Evolutionary conservation across 2,113 vertebrate genomes (phyloP).

Genomic region (Platichthys stellatus): DNA sequence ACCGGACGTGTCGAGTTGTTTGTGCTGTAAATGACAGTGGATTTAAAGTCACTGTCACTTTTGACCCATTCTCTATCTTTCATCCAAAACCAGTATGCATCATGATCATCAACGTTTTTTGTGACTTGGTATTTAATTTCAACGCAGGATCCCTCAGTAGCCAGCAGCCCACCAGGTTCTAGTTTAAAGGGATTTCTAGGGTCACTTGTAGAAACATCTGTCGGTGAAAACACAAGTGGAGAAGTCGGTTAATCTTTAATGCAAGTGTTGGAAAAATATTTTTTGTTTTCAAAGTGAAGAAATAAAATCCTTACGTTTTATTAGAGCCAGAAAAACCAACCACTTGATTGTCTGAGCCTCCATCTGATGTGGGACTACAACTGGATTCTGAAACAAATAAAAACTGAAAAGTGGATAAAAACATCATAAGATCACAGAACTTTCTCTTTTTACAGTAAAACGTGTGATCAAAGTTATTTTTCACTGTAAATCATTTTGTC

Average conservation of each 20-base stretch:
- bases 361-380: constrained; percentile 27
- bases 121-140: constrained; percentile 41
- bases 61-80: constrained; percentile 35
- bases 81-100: constrained; percentile 64
- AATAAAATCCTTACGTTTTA: constrained; percentile 35
- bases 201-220: constrained; percentile 1
- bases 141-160: constrained; percentile 66
- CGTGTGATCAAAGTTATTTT: background rate
- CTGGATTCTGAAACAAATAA: constrained; percentile 15
- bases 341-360: background rate
- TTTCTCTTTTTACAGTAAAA: background rate
- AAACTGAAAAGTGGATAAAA: background rate
- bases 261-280: background rate
- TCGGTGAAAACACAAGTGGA: background rate
- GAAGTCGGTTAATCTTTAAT: background rate
- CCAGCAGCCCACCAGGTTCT: rapidly evolving
- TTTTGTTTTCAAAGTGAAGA: background rate
- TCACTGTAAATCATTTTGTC: background rate
- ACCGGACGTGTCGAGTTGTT: rapidly evolving
- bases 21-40: constrained; percentile 56
- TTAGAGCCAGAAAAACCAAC: constrained; percentile 28
- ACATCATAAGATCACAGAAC: background rate
- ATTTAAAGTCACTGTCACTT: rapidly evolving
- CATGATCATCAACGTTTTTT: rapidly evolving
- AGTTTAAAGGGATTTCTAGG: constrained; percentile 33